Percentiles rank a stretch among this genome's conserved stretches.
Conservation (phyloP, 2,888 invertebrate species). For the Seira sanloemensis region DNA sequence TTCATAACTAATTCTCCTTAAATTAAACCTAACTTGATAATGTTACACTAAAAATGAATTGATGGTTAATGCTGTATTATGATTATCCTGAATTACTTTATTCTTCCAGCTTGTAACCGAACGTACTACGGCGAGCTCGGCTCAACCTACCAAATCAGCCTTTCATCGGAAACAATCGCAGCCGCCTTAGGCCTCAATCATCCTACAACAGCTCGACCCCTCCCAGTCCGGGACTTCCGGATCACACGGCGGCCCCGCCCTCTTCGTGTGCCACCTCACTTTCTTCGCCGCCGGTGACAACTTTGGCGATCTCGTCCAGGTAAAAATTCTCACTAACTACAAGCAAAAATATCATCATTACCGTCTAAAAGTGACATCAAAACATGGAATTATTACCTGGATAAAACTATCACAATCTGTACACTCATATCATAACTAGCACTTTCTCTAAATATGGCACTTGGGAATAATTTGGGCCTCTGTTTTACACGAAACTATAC, state of each 20-base stretch:
- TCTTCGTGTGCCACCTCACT: slow-evolving; percentile 90
- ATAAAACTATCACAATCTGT: not conserved
- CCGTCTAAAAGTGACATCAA: not conserved
- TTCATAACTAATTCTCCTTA: too few species aligned
- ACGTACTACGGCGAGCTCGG: slow-evolving; percentile 94
- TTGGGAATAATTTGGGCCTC: too few species aligned
- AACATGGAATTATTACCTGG: not conserved
- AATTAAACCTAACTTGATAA: too few species aligned
- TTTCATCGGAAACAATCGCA: slow-evolving; percentile 67
- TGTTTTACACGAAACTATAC: too few species aligned
- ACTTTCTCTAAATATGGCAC: too few species aligned
- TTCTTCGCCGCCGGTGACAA: slow-evolving; percentile 89
- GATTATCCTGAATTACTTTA: not conserved
- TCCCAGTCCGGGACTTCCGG: slow-evolving; percentile 18
- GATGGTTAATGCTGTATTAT: not conserved
- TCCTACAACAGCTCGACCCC: slow-evolving; percentile 47
- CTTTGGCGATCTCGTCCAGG: slow-evolving; percentile 92
- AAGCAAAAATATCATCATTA: not conserved
- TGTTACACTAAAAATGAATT: too few species aligned
- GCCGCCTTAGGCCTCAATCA: slow-evolving; percentile 57
- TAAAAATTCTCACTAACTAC: slow-evolving; percentile 75
- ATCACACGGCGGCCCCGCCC: slow-evolving; percentile 79
- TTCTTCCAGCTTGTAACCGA: slow-evolving; percentile 87
- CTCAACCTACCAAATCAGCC: slow-evolving; percentile 85
- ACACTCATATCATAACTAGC: too few species aligned